Base-by-base conservation (phyloP, 2,888 invertebrate genomes). In the Colletes collaris region DNA sequence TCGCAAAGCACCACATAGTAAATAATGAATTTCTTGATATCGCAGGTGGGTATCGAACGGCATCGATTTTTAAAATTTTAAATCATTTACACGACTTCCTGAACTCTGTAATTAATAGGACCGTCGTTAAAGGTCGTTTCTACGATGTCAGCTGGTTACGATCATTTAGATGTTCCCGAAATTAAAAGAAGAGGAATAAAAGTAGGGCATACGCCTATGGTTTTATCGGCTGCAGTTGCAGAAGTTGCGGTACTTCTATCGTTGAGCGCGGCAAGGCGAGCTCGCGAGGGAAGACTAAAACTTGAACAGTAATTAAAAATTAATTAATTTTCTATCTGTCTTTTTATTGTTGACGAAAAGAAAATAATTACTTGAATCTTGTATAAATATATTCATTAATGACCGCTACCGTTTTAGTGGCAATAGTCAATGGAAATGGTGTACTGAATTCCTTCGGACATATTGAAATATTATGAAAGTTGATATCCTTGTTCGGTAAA, bases 141-240 rank as follows among this genome's bases (percentile, higher is more conserved):
- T 0, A 96, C 97, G 0, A 96, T 97, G 96, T 97, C 98, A 0
- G 97, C 97, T 0, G 98, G 98, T 10, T 95, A 96, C 81, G 97
- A 99, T 90, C 97, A 97, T 85, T 95, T 98, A 16, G 97, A 98
- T 90, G 86, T 97, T 0, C 92, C 93, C 0, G 97, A 96, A 89
- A 93, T 98, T 50, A 96, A 95, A 91, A 94, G 94, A 71, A 94
- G 96, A 56, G 95, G 96, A 3, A 95, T 99, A 64, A 94, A 94
- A n/a, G 93, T 98, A 0, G 97, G 97, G 0, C 96, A 97, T 88
- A 97, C 98, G 0, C 97, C 97, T 0, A 94, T 94, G 35, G 97
- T 97, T 0, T 92, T 97, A 13, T 95, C 96, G 67, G 94, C 95
- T 75, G 96, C 97, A 0, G 97, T 97, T 0, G 98, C 98, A 2